phyloP scores from a whole-genome alignment of 2,113 vertebrate species.

The Sciurus niger region DNA sequence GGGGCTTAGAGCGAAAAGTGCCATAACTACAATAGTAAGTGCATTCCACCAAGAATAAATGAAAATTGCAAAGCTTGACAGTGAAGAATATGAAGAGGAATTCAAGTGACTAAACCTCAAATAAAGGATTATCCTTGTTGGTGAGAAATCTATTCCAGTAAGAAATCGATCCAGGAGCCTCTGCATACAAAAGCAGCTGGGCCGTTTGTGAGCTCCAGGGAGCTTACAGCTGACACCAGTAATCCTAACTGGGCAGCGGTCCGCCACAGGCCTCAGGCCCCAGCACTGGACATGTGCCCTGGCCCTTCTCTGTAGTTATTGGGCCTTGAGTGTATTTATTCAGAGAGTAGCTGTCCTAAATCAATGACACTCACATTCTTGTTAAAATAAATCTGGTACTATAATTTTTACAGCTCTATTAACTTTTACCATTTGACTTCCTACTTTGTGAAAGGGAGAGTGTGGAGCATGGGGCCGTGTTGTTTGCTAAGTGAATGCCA shows the following conservation, averaged over 20 bases:
- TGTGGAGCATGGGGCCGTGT: conserved; percentile 8
- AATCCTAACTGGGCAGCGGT: neutral
- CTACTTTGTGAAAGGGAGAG: conserved; percentile 37
- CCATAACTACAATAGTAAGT: conserved; percentile 60
- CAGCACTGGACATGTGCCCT: neutral
- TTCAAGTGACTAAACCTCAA: conserved; percentile 77
- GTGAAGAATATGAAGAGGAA: conserved; percentile 74
- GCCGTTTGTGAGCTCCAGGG: neutral
- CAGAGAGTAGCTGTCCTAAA: conserved; percentile 55
- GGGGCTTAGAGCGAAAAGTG: conserved; percentile 67
- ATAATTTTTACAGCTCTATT: conserved; percentile 66
- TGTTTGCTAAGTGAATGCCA: conserved; percentile 49
- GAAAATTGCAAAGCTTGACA: conserved; percentile 72
- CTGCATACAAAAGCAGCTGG: conserved; percentile 41
- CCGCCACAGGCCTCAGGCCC: neutral
- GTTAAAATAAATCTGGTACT: conserved; percentile 64
- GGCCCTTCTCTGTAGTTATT: conserved; percentile 18
- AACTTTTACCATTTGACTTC: conserved; percentile 69
- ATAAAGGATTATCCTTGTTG: conserved; percentile 75
- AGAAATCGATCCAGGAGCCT: conserved; percentile 43
- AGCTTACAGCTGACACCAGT: neutral
- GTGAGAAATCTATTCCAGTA: conserved; percentile 66
- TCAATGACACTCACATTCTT: conserved; percentile 5
- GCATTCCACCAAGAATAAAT: conserved; percentile 77
- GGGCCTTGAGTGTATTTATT: conserved; percentile 45